A percentile compares a stretch with the other conserved stretches of the same genome.
phyloP scores from a whole-genome alignment of 37 sponge, comb jelly and placozoan species.

The Haliclona indistincta region DNA sequence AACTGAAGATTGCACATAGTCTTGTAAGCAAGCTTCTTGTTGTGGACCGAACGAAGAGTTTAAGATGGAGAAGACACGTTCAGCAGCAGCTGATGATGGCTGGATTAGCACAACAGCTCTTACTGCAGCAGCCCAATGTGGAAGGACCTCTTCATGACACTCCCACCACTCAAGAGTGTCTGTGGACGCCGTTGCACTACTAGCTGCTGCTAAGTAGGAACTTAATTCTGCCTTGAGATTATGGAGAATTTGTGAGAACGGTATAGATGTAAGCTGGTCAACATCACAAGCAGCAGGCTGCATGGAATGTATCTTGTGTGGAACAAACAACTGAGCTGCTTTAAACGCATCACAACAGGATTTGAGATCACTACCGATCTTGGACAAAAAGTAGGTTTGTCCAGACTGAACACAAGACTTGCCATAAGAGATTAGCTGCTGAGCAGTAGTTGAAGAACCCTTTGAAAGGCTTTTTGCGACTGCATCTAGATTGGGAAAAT shows the following conservation, averaged over 20 bases:
- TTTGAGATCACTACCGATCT: constrained; percentile 1
- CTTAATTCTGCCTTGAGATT: constrained; percentile 16
- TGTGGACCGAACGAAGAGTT: constrained; percentile 21
- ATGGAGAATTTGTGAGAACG: background rate
- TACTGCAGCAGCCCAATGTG: constrained; percentile 15
- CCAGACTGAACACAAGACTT: background rate
- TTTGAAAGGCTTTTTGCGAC: background rate
- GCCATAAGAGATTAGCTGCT: background rate
- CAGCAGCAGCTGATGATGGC: constrained; percentile 23
- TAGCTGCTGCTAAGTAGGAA: constrained; percentile 7
- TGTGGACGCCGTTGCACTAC: background rate
- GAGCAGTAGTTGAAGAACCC: background rate
- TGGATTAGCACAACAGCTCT: constrained; percentile 9
- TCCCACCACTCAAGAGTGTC: constrained; percentile 25
- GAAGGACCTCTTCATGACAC: background rate
- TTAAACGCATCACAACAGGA: constrained; percentile 9
- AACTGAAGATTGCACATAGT: constrained; percentile 19
- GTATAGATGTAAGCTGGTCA: background rate
- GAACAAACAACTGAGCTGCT: constrained; percentile 22
- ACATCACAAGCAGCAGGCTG: constrained; percentile 4
- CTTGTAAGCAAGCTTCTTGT: constrained; percentile 12
- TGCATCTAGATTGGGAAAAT: constrained; percentile 36
- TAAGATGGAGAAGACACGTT: too few relatives aligned
- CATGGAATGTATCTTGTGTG: constrained; percentile 5
- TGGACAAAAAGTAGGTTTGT: too few relatives aligned